phyloP scores from a whole-genome alignment of 2,797 vertebrate species.

The Galaxias olidus region DNA sequence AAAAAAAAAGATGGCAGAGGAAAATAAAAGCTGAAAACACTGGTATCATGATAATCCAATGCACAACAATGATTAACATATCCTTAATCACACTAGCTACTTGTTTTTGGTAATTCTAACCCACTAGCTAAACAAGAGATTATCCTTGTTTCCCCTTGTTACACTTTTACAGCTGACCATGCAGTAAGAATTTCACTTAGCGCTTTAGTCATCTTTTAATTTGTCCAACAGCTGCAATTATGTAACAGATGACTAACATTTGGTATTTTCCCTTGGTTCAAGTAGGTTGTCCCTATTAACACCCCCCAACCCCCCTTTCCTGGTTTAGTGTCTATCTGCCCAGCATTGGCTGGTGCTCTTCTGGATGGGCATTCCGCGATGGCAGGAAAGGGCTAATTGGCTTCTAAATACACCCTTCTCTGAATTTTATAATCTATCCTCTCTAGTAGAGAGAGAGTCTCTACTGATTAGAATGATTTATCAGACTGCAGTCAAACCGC shows the following conservation, averaged over 20 bases:
- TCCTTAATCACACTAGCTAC: constrained; percentile 39
- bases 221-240: no score
- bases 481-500: constrained; percentile 51
- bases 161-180: constrained; percentile 29
- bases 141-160: constrained; percentile 28
- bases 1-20: constrained; percentile 22
- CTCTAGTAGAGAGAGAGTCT: no score
- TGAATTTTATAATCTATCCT: no score
- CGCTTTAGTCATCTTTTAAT: no score
- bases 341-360: constrained; percentile 45
- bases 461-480: constrained; percentile 72
- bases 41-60: constrained; percentile 23
- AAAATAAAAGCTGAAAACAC: no score
- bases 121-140: constrained; percentile 37
- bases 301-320: no score
- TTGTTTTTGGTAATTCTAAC: constrained; percentile 35
- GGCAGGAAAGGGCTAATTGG: no score
- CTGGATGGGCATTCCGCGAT: no score
- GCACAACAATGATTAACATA: constrained; percentile 52
- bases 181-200: neutral
- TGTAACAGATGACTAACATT: no score
- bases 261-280: no score
- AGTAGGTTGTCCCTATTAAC: no score
- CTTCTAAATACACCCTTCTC: neutral
- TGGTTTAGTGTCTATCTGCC: neutral